Conservation (phyloP, 1,140 invertebrate species). For the Brachionus asplanchnoidis region DNA sequence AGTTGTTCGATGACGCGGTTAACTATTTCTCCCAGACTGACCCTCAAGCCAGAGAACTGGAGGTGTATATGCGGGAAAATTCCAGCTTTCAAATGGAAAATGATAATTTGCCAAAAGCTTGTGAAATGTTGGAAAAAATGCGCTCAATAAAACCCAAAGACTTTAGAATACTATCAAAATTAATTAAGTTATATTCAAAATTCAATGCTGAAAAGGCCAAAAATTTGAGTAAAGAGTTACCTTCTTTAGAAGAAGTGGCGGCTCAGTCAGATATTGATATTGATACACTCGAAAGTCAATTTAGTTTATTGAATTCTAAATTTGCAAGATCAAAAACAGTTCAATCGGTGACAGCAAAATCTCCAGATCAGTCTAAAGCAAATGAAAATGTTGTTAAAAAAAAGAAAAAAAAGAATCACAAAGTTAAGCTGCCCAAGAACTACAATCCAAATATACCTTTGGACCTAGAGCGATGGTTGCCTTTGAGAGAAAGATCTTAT, state of each 20-base stretch:
- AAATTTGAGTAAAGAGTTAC: slow-evolving; percentile 61
- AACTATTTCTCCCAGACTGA: neutral
- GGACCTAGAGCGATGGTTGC: slow-evolving; percentile 96
- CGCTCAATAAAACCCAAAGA: slow-evolving; percentile 70
- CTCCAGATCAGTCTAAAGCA: slow-evolving; percentile 47
- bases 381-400: slow-evolving; percentile 46
- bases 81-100: slow-evolving; percentile 76
- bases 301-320: slow-evolving; percentile 79
- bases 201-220: slow-evolving; percentile 71
- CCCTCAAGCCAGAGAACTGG: slow-evolving; percentile 44
- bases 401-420: slow-evolving; percentile 69
- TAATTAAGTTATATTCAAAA: slow-evolving; percentile 80
- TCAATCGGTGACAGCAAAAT: slow-evolving; percentile 49
- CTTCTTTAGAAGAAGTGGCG: slow-evolving; percentile 64
- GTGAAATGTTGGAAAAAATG: slow-evolving; percentile 76
- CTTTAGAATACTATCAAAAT: slow-evolving; percentile 72
- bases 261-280: slow-evolving; percentile 67
- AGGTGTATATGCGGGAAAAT: slow-evolving; percentile 48
- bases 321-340: slow-evolving; percentile 63
- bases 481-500: slow-evolving; percentile 81
- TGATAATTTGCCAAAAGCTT: slow-evolving; percentile 70
- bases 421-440: slow-evolving; percentile 74
- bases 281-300: slow-evolving; percentile 76
- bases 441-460: slow-evolving; percentile 73
- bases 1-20: neutral